Base-by-base conservation (phyloP, 2,797 vertebrate species). In the Sebastes minor region DNA sequence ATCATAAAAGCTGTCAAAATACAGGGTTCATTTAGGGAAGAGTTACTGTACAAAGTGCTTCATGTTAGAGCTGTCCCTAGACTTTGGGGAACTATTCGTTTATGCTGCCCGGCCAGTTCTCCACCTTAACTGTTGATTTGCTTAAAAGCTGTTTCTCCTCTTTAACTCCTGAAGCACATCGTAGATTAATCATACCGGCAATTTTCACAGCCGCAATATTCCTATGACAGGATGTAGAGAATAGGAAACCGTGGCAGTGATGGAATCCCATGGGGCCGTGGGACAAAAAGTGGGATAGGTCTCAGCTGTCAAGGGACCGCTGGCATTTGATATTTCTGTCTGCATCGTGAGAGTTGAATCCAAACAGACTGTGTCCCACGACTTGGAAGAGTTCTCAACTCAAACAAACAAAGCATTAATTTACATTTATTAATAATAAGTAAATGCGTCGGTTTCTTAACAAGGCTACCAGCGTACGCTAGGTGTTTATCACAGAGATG, bases 401-500 rank as follows among this genome's bases (percentile, higher is more conserved):
- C 85, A 90, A 89, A 93, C 87, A 95, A 95, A 95, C 94, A 95
- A 93, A 94, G 93, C 91, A 95, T 95, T 91, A 0, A 95, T 96
- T 95, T 94, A 82, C 94, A 95, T 95, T 20, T 73, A 95, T 96
- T 94, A 95, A 95, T 94, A 94, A 68, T 87, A 86, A 94, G 88
- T 68, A 73, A 92, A 91, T 86, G 42, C 71, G 78, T 81, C 84
- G 77, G 79, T 89, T 89, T 90, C 86, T 83, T 85, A 88, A 88
- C 86, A 86, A 92, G 81, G 84, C 88, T 89, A 77, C 32, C 74
- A 52, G 71, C 55, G 75, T 63, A 82, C 10, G 88, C 87, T 80
- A 80, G 78, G 87, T 92, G 91, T 91, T 93, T 92, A 89, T 87
- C 80, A 88, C 91, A 83, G 86, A 85, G 89, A 91, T 71, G 86